Percentiles rank a stretch among this genome's conserved stretches.
Conservation (phyloP, 2,888 invertebrate genomes). For the Orthosia gothica region DNA sequence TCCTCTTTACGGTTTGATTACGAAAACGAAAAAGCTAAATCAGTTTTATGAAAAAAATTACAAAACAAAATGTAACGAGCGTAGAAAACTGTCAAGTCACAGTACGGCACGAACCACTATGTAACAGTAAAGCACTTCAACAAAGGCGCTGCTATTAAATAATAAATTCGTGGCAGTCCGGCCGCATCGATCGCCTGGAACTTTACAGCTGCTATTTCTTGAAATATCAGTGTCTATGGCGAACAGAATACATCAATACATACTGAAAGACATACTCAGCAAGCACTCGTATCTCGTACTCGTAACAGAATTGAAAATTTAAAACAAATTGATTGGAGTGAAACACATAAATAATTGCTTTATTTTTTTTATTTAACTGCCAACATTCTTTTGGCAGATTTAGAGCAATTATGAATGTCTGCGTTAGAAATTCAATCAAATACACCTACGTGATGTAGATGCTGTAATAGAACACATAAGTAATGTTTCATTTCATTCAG, state of each 20-base stretch:
- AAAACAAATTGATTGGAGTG: conserved; percentile 21
- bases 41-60: neutral
- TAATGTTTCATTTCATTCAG: conserved; percentile 50
- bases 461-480: conserved; percentile 31
- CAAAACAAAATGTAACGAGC: conserved; percentile 29
- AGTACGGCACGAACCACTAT: conserved; percentile 25
- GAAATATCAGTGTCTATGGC: conserved; percentile 35
- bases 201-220: conserved; percentile 38
- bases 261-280: conserved; percentile 16
- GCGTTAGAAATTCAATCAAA: conserved; percentile 44
- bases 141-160: conserved; percentile 56
- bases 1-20: conserved; percentile 38
- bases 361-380: conserved; percentile 35
- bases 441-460: conserved; percentile 34
- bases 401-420: conserved; percentile 48
- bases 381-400: conserved; percentile 38
- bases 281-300: neutral
- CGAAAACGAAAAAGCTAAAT: conserved; percentile 6
- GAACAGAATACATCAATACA: conserved; percentile 37
- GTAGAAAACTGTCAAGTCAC: conserved; percentile 26
- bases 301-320: conserved; percentile 25
- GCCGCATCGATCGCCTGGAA: conserved; percentile 56
- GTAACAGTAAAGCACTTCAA: conserved; percentile 31
- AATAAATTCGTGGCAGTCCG: conserved; percentile 58
- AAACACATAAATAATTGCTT: conserved; percentile 28